Base-by-base conservation (phyloP, 2,888 invertebrate species). In the Nomada ruficornis region DNA sequence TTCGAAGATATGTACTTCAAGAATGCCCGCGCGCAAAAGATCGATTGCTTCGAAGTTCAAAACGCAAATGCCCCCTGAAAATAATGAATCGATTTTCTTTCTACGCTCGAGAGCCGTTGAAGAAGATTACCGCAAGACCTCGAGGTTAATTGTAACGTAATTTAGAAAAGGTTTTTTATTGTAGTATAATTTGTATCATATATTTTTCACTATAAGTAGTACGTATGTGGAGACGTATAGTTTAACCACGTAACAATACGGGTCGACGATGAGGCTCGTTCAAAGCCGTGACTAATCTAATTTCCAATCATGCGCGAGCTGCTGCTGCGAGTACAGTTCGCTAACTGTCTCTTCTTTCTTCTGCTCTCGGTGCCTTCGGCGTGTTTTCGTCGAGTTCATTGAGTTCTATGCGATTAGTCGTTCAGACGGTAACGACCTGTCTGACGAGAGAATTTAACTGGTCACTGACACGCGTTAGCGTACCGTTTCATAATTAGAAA, bases 221-320 rank as follows among this genome's bases (percentile, higher is more conserved):
- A 29, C 42, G 42, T 29, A 52, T 26, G 55, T 42, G 62, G n/a
- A 42, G 67, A 59, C 29, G 76, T 52, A 5, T 72, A 74, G 77
- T 74, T 75, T 74, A 63, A 69, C 69, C 57, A n/a, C 57, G 55
- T 64, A 68, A 75, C 75, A 73, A 70, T 57, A 11, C 64, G 26
- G n/a, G 52, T 11, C 55, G 63, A 69, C 78, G 86, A 70, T 70
- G 64, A 83, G 72, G 80, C 86, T 86, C 83, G 88, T 88, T 89
- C 86, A 88, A 87, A 88, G 84, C 87, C 90, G 90, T 91, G 85
- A 90, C 90, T 92, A 91, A 92, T 91, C 89, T 88, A 90, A 90
- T 90, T 90, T 87, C 90, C 81, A 89, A 87, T 90, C 86, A 87
- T 88, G 89, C 86, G 88, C 83, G 82, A 82, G 81, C 78, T 64